Evolutionary conservation across 1,140 invertebrate genomes (phyloP).

Genomic region (Muscidifurax raptorellus): DNA sequence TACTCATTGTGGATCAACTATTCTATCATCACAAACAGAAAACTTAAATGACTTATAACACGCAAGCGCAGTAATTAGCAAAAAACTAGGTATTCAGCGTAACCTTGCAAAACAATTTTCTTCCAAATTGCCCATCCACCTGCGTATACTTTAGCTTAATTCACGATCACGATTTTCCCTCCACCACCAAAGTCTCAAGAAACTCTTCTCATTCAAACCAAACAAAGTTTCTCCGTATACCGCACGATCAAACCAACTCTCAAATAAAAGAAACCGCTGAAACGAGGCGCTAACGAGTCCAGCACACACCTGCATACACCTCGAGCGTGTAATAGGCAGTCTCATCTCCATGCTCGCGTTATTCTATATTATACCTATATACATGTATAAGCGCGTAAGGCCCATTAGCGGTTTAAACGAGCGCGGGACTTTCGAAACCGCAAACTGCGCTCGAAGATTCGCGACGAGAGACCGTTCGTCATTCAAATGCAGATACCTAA

Average conservation of each 20-base stretch:
- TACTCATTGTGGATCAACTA: no score
- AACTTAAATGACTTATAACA: not conserved
- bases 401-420: not conserved
- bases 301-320: no score
- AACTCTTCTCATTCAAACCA: no score
- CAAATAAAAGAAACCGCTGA: not conserved
- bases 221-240: no score
- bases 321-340: not conserved
- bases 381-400: not conserved
- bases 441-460: not conserved
- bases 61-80: not conserved
- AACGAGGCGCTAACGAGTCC: not conserved
- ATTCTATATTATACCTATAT: not conserved
- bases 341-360: not conserved
- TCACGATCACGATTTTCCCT: not conserved
- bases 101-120: not conserved
- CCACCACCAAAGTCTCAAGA: no score
- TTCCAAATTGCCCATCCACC: not conserved
- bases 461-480: not conserved
- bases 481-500: no score
- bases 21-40: not conserved
- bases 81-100: not conserved
- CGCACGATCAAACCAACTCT: no score
- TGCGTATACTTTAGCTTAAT: not conserved
- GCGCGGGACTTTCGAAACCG: slow-evolving; percentile 26